Base-by-base conservation (phyloP, 1,140 invertebrate species). In the Temnothorax curvispinosus region DNA sequence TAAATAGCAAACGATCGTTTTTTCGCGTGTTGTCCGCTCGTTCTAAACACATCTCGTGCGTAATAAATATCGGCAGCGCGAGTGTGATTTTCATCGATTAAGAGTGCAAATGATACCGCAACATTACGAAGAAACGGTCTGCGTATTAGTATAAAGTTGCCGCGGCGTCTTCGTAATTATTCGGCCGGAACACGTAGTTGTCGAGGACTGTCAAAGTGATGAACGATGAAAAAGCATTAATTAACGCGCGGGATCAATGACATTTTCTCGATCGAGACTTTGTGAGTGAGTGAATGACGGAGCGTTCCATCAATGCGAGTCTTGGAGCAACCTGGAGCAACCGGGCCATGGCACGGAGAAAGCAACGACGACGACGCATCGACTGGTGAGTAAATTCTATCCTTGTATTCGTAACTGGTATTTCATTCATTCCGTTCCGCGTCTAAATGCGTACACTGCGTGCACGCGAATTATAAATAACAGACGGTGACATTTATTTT, bases 381-480 rank as follows among this genome's bases (percentile, higher is more conserved):
- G 47, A 47, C 1, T 47, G 44, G 47, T 47, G 11, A 47, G 47
- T 47, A 3, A 47, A 47, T 13, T 47, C 47, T 47, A 13, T 13
- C 47, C 11, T 47, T 47, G 47, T 11, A 44, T 44, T 60, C 54
- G 56, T 60, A 72, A 58, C 56, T n/a, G 41, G 2, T 9, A 44
- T 44, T 44, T 44, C 8, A 9, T 44, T 44, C 8, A 1, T 44
- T 27, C 27, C 27, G 27, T 44, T 44, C 5, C 44, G 9, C 44
- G 8, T 11, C 3, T 47, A 47, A 47, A 47, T 11, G 11, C 44
- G 44, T 47, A 2, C 11, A 6, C 3, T 6, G 38, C 38, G 38
- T 27, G 41, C 41, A 44, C 8, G 7, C 27, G 27, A 27, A 27
- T 74, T 60, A 54, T 84, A 84, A 84, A 84, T 75, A n/a, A 27